Evolutionary conservation across 2,113 vertebrate species (phyloP).

Genomic region (Sapayoa aenigma): DNA sequence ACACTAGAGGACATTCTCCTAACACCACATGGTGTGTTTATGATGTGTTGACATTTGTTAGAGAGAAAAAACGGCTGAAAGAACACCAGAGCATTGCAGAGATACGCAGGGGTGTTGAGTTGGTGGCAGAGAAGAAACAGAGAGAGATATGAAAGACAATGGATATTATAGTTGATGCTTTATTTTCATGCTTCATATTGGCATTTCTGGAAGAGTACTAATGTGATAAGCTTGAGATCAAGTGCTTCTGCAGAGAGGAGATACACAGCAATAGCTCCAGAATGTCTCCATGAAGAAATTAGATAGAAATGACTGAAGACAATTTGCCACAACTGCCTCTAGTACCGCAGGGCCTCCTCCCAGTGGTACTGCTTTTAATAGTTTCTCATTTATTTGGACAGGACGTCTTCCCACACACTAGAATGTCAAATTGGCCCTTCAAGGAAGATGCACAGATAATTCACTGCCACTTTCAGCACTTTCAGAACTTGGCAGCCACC

Average conservation of each 20-base stretch:
- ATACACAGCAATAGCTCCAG: neutral
- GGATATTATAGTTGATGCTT: neutral
- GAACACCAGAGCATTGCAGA: neutral
- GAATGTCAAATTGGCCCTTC: fast-evolving
- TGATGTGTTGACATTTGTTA: neutral
- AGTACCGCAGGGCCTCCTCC: neutral
- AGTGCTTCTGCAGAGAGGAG: neutral
- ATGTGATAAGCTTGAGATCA: neutral
- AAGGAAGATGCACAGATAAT: neutral
- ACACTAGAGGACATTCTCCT: neutral
- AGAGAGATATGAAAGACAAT: neutral
- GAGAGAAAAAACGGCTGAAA: neutral
- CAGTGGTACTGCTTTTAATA: neutral
- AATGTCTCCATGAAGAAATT: neutral
- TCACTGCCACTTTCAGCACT: neutral
- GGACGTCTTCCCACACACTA: neutral
- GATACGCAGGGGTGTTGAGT: neutral
- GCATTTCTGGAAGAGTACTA: neutral
- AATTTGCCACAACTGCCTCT: neutral
- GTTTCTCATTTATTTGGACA: neutral
- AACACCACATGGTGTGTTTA: neutral
- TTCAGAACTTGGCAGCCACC: neutral
- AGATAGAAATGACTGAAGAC: neutral
- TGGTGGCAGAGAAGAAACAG: neutral
- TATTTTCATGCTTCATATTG: neutral